Evolutionary conservation across 2,113 vertebrate genomes (phyloP).

Genomic region (Zosterops hypoxanthus): DNA sequence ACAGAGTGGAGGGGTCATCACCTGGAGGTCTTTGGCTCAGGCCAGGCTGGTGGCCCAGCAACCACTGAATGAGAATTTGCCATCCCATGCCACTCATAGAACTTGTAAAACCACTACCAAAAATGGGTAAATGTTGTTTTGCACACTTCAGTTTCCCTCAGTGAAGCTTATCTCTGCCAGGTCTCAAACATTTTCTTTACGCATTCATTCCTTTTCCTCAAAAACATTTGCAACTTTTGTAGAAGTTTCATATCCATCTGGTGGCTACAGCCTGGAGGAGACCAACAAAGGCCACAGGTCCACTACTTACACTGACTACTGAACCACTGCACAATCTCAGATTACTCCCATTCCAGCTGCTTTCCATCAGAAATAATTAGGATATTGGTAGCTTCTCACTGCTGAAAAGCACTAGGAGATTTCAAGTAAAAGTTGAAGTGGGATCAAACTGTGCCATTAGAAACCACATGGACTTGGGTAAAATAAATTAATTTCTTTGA

Average conservation of each 20-base stretch:
- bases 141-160: background rate
- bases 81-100: background rate
- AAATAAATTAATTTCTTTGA: background rate
- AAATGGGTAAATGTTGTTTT: background rate
- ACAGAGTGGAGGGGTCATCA: accelerated
- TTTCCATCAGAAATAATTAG: background rate
- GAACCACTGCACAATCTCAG: background rate
- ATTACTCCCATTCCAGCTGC: background rate
- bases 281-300: background rate
- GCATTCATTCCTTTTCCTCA: background rate
- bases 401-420: background rate
- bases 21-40: background rate
- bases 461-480: background rate
- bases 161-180: background rate
- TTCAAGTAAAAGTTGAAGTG: background rate
- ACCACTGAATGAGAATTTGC: background rate
- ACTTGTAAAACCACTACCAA: background rate
- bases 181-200: background rate
- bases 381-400: background rate
- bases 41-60: background rate
- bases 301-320: background rate
- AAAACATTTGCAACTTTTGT: background rate
- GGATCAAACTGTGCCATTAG: background rate
- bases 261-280: background rate
- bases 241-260: background rate